Evolutionary conservation across 2,113 vertebrate genomes (phyloP).

Genomic region (Antechinus flavipes): DNA sequence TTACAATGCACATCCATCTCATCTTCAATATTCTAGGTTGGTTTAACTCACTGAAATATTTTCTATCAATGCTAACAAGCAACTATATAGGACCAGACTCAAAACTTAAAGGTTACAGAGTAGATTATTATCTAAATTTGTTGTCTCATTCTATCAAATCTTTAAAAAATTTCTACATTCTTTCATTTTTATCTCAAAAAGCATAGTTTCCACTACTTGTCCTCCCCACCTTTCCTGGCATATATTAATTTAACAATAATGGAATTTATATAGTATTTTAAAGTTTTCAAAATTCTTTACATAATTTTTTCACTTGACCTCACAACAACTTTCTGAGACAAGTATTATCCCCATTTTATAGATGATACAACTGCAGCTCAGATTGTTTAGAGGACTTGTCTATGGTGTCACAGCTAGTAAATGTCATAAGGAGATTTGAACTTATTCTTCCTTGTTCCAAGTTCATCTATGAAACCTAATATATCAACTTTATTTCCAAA

Average conservation of each 20-base stretch:
- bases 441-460: background rate
- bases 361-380: background rate
- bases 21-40: background rate
- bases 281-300: background rate
- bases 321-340: background rate
- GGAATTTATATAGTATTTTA: conserved; percentile 7
- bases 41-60: background rate
- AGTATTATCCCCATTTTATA: background rate
- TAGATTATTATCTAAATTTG: background rate
- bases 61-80: background rate
- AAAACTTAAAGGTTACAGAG: background rate
- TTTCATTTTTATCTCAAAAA: conserved; percentile 29
- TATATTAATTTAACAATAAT: background rate
- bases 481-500: conserved; percentile 23
- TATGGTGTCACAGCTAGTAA: background rate
- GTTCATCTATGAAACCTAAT: background rate
- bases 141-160: background rate
- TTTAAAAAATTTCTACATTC: background rate
- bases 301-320: background rate
- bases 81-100: background rate
- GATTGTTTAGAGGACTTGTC: background rate
- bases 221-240: background rate
- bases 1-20: background rate
- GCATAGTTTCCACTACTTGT: background rate
- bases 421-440: background rate